Percentiles rank a stretch among this genome's conserved stretches.
Evolutionary conservation across 2,113 vertebrate species (phyloP).

Genomic region (Neolamprologus caudopunctatus): DNA sequence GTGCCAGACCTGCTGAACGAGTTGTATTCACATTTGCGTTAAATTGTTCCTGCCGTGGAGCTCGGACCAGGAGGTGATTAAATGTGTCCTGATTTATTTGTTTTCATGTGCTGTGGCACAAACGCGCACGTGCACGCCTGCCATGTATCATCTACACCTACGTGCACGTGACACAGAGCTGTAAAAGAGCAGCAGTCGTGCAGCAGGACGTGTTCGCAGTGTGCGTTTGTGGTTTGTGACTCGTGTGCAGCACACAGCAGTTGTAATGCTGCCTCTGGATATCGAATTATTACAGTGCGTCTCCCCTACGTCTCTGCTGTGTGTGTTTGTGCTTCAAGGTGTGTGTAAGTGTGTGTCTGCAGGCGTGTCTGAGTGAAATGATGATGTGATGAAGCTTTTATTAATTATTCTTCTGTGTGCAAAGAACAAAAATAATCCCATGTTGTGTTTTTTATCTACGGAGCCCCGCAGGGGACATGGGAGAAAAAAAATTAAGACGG

Average conservation of each 20-base stretch:
- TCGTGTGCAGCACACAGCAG: background rate
- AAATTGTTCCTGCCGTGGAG: background rate
- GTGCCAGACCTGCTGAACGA: background rate
- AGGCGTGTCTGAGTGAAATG: background rate
- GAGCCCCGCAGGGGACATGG: too few relatives aligned
- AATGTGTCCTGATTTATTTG: rapidly evolving
- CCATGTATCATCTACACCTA: background rate
- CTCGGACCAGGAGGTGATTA: background rate
- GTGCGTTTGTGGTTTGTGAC: background rate
- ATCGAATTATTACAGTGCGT: background rate
- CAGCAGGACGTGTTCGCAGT: background rate
- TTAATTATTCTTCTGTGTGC: background rate
- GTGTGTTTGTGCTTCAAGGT: background rate
- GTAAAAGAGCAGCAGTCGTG: background rate
- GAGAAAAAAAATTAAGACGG: too few relatives aligned
- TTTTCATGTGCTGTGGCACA: background rate
- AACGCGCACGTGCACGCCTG: rapidly evolving
- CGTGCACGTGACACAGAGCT: background rate
- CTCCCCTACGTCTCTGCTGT: background rate
- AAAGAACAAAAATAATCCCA: background rate
- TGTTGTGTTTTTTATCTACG: background rate
- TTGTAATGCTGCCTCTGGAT: rapidly evolving
- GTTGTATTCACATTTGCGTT: background rate
- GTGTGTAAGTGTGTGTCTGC: background rate
- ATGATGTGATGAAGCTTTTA: background rate